Conservation (phyloP, 2,113 vertebrate genomes). For the Nothobranchius kuhntae region DNA sequence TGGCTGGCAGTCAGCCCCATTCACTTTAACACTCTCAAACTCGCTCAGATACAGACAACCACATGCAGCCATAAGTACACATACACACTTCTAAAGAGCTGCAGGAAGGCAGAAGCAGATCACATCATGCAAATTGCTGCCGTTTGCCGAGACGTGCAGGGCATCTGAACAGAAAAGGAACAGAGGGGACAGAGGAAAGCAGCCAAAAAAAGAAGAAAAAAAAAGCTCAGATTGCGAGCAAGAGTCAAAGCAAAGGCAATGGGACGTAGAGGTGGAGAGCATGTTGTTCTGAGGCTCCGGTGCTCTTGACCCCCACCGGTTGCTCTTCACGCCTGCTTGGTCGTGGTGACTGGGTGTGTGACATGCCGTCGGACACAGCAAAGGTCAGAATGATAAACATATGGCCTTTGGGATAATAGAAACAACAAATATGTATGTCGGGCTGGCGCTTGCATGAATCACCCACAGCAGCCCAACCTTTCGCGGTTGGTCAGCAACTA, state of each 20-base stretch:
- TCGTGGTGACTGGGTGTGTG: slow-evolving; percentile 55
- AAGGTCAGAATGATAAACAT: slow-evolving; percentile 74
- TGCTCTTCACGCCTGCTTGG: slow-evolving; percentile 65
- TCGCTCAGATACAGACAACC: slow-evolving; percentile 40
- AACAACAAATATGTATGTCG: slow-evolving; percentile 58
- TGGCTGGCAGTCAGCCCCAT: slow-evolving; percentile 53
- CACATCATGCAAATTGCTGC: slow-evolving; percentile 73
- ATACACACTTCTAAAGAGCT: slow-evolving; percentile 58
- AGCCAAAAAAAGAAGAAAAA: not conserved
- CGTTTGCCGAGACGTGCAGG: slow-evolving; percentile 53
- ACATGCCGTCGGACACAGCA: slow-evolving; percentile 58
- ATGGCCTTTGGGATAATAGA: slow-evolving; percentile 63
- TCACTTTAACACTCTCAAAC: slow-evolving; percentile 48
- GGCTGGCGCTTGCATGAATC: slow-evolving; percentile 28
- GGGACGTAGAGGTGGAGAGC: not conserved
- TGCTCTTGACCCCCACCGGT: slow-evolving; percentile 53
- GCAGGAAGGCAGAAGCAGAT: slow-evolving; percentile 66
- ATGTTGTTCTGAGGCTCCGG: slow-evolving; percentile 44
- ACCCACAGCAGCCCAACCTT: slow-evolving; percentile 20
- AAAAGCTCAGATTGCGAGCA: not conserved
- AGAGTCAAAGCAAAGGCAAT: slow-evolving; percentile 11
- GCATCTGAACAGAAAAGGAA: slow-evolving; percentile 55
- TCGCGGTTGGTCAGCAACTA: slow-evolving; percentile 48
- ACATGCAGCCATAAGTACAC: slow-evolving; percentile 18
- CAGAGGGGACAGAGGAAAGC: slow-evolving; percentile 8